phyloP scores from a whole-genome alignment of 2,888 invertebrate genomes.

The Caradrina kadenii region DNA sequence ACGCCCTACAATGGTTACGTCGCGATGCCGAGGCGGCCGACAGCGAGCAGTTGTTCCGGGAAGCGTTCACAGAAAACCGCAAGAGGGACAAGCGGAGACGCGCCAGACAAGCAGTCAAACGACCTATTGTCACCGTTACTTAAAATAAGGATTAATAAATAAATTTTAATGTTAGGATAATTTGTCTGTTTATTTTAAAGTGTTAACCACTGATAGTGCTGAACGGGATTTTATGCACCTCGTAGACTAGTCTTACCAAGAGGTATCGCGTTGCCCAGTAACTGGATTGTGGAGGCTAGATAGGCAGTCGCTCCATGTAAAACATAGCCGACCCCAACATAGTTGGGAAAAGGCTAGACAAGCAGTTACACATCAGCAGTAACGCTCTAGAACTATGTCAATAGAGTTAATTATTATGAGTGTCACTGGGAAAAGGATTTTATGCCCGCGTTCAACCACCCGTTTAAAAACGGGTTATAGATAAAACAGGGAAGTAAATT shows the following conservation, averaged over 20 bases:
- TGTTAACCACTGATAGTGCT: not conserved
- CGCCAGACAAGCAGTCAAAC: slow-evolving; percentile 92
- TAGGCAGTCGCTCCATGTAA: no score
- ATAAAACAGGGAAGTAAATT: not conserved
- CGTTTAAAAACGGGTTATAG: no score
- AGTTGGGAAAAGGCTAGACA: no score
- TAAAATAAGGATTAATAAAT: slow-evolving; percentile 61
- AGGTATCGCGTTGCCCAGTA: no score
- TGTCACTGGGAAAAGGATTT: not conserved
- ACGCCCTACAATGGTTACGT: slow-evolving; percentile 94
- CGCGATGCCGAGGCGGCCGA: slow-evolving; percentile 94
- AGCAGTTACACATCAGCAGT: no score
- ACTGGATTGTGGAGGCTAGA: no score
- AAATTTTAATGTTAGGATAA: slow-evolving; percentile 32
- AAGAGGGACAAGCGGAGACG: slow-evolving; percentile 92
- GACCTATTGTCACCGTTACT: slow-evolving; percentile 87
- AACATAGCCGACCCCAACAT: no score
- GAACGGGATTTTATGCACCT: not conserved
- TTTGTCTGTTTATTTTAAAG: not conserved
- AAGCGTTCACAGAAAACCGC: slow-evolving; percentile 92
- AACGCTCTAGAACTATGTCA: no score
- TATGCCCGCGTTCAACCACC: no score
- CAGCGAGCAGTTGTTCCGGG: slow-evolving; percentile 94
- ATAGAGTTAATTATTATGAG: not conserved
- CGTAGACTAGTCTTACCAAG: not conserved